Percentiles rank a stretch among this genome's conserved stretches.
Conservation (phyloP, 2,888 invertebrate genomes). For the Chironomus riparius region DNA sequence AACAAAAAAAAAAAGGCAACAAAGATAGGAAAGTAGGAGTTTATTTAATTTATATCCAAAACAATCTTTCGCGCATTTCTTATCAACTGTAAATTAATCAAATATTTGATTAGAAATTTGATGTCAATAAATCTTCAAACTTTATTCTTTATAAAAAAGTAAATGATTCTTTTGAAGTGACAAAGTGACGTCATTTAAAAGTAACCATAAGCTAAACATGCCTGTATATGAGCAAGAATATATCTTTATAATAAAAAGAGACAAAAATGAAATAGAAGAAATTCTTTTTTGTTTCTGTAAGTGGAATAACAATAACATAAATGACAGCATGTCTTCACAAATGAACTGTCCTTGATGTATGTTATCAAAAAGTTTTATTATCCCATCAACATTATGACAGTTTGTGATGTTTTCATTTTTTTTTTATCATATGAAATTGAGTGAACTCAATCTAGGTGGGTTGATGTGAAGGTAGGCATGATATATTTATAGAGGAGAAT, state of each 20-base stretch:
- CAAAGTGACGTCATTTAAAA: no score
- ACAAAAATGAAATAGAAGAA: neutral
- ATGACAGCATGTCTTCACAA: neutral
- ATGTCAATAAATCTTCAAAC: no score
- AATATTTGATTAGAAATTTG: no score
- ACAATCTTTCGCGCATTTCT: neutral
- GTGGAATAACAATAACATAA: neutral
- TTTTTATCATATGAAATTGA: slow-evolving; percentile 8
- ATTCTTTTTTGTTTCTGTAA: neutral
- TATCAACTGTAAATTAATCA: no score
- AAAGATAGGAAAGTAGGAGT: no score
- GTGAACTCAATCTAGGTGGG: neutral
- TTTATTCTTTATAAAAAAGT: no score
- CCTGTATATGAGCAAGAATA: neutral
- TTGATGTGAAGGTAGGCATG: neutral
- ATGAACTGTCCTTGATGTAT: slow-evolving; percentile 5
- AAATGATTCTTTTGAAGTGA: no score
- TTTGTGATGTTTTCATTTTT: slow-evolving; percentile 11
- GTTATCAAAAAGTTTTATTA: slow-evolving; percentile 23
- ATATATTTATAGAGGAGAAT: no score
- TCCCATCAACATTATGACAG: slow-evolving; percentile 17
- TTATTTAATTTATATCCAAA: no score
- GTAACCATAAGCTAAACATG: neutral
- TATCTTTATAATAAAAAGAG: neutral
- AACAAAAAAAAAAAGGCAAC: no score